Percentiles rank a stretch among this genome's conserved stretches.
These are phyloP conservation scores for Caracal caracal DNA, from an alignment of 2,113 vertebrate genomes.

Conservation along the genomic window DNA sequence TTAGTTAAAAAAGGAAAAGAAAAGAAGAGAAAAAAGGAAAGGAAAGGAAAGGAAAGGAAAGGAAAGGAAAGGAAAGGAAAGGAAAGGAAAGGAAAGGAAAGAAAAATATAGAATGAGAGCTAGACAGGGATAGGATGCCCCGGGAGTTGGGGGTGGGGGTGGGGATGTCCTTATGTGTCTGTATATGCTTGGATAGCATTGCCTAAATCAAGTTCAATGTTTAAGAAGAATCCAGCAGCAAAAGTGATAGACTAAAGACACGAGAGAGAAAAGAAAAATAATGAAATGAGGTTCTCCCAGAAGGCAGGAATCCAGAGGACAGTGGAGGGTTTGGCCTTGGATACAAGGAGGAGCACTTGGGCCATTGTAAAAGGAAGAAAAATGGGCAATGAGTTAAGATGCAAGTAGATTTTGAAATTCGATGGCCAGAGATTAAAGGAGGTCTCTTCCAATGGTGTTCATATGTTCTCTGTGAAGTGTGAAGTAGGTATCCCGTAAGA, in stretches of 20 bases:
- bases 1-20: not conserved
- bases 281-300: not conserved
- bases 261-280: not conserved
- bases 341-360: not conserved
- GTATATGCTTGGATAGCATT: not conserved
- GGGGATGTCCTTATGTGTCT: not conserved
- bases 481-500: not conserved
- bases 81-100: no score
- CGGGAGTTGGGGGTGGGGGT: not conserved
- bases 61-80: no score
- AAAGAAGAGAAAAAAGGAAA: no score
- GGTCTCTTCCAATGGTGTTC: not conserved
- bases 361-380: not conserved
- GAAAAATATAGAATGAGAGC: not conserved
- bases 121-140: not conserved
- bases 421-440: not conserved
- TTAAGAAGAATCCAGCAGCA: not conserved
- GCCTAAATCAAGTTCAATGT: not conserved
- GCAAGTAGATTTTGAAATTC: constrained; percentile 34
- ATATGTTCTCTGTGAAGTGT: not conserved
- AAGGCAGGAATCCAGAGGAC: not conserved
- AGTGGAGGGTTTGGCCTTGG: not conserved
- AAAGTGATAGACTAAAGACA: not conserved
- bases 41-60: no score
- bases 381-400: not conserved